Base-by-base conservation (phyloP, 37 sponge, comb jelly and placozoan genomes). In the Ephydatia muelleri region DNA sequence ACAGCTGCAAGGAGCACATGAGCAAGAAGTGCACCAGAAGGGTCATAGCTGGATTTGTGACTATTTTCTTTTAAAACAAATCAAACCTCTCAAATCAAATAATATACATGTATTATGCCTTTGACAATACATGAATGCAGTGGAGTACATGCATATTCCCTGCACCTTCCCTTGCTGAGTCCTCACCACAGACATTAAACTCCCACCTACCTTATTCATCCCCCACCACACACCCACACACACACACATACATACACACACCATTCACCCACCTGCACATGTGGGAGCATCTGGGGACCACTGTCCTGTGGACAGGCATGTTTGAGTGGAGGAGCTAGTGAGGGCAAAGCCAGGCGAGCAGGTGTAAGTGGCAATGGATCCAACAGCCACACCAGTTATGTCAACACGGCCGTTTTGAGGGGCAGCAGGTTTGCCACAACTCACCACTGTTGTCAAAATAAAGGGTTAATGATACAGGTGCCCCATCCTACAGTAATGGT, bases 261-360 rank as follows among this genome's bases (percentile, higher is more conserved):
- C 8, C 8, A 13, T n/a, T 36, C 31, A 82, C 87, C 28, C 86
- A 89, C 93, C 35, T 72, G 16, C 73, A 65, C 94, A 94, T n/a
- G 38, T 47, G 29, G 94, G 94, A 9, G 79, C 76, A n/a, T 29
- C 48, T 29, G 76, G 88, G 37, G 87, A 75, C 91, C 91, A 91
- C 65, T 73, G 34, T 67, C 87, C 87, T 72, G 49, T 80, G 11
- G 27, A 27, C 68, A 82, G 82, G 38, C 88, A 87, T 2, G 6
- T 34, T 38, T 91, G 68, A 8, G n/a, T 49, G 0, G 57, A 16
- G 12, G 65, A 31, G 12, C 91, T 88, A 36, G 16, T 67, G n/a
- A 94, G 67, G 19, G 39, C 25, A 57, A 77, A 90, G 38, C 91
- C 94, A 5, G 12, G 14, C 0, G 70, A 73, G 72, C 94, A 94